phyloP scores from a whole-genome alignment of 2,797 vertebrate genomes.

The Valencia hispanica region DNA sequence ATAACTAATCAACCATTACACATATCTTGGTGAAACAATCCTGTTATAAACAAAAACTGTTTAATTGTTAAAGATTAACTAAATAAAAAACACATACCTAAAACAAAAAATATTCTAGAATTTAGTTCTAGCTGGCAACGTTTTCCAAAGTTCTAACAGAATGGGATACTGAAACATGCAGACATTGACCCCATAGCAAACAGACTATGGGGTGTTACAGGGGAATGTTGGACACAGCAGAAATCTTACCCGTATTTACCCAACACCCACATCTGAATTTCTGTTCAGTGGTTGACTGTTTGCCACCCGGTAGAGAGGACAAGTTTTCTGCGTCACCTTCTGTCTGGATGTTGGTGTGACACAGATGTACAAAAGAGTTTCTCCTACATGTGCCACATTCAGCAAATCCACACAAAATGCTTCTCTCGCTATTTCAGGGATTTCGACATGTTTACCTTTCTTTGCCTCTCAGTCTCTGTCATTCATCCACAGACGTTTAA shows the following conservation, averaged over 20 bases:
- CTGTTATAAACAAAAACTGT: neutral
- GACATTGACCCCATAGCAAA: neutral
- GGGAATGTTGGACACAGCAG: slow-evolving; percentile 4
- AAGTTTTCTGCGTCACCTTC: slow-evolving; percentile 60
- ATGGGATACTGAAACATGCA: neutral
- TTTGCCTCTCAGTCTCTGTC: slow-evolving; percentile 1
- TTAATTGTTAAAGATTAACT: neutral
- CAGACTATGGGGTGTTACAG: slow-evolving; percentile 9
- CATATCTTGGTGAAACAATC: neutral
- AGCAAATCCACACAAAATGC: slow-evolving; percentile 59
- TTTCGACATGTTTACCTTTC: slow-evolving; percentile 16
- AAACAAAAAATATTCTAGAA: no score
- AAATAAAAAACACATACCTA: neutral
- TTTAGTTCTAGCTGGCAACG: neutral
- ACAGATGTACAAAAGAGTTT: slow-evolving; percentile 31
- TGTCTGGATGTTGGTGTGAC: slow-evolving; percentile 32
- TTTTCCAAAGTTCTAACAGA: no score
- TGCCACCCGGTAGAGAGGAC: slow-evolving; percentile 52
- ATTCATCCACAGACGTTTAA: slow-evolving; percentile 19
- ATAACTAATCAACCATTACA: neutral
- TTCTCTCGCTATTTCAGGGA: slow-evolving; percentile 44
- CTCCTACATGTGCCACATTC: slow-evolving; percentile 53
- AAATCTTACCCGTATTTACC: slow-evolving; percentile 32
- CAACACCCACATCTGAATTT: slow-evolving; percentile 49
- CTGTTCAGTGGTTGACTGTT: slow-evolving; percentile 33